phyloP scores from a whole-genome alignment of 2,113 vertebrate species.

The Sturnira hondurensis region DNA sequence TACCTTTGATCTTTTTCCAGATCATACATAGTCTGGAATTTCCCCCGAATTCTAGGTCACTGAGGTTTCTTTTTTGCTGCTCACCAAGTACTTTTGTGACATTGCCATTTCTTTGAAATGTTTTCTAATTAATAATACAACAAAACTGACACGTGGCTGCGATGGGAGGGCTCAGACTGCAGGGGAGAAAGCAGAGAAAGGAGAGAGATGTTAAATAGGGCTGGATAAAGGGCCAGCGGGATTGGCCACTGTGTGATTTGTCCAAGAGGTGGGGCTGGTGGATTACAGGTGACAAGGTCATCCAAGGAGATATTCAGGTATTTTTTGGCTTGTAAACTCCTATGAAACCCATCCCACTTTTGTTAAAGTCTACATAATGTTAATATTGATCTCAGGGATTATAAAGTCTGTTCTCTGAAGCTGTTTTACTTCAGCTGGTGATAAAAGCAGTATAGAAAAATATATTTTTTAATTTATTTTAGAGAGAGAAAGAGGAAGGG shows the following conservation, averaged over 20 bases:
- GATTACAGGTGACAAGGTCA: background rate
- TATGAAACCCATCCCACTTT: background rate
- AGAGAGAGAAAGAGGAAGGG: no score
- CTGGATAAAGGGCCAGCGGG: background rate
- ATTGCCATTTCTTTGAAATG: constrained; percentile 1
- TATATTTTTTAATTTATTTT: background rate
- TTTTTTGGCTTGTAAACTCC: background rate
- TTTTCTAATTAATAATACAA: background rate
- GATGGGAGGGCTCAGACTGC: background rate
- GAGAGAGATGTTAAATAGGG: background rate
- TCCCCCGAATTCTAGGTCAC: background rate
- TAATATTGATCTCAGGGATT: background rate
- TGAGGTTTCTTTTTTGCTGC: background rate
- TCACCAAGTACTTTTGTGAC: background rate
- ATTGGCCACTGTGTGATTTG: background rate
- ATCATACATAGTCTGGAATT: background rate
- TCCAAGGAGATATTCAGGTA: background rate
- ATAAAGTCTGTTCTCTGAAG: background rate
- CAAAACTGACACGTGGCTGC: background rate
- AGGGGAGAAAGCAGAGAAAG: background rate
- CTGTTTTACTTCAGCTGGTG: background rate
- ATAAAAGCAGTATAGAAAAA: background rate
- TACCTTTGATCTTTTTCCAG: background rate
- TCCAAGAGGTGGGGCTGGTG: background rate
- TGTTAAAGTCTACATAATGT: background rate